Base-by-base conservation (phyloP, 2,888 invertebrate species). In the Caenorhabditis afra region DNA sequence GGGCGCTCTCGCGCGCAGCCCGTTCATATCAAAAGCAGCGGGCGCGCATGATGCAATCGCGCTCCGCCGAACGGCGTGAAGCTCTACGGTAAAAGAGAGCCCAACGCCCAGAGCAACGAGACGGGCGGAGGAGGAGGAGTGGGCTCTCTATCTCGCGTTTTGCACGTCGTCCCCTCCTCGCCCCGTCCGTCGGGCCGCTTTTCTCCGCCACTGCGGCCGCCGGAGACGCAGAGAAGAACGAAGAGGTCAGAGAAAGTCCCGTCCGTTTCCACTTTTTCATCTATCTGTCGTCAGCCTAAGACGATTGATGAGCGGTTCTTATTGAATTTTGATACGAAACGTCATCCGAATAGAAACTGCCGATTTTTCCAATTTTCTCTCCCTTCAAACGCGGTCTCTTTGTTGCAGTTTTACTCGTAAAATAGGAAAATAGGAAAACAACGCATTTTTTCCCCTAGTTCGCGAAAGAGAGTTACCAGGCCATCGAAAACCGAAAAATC, bases 241-340 rank as follows among this genome's bases (percentile, higher is more conserved):
- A 44, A 29, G 44, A 52, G 64, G 64, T 64, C 64, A 64, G 16
- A 29, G 39, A 53, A 64, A 64, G 64, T 44, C 53, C 64, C 64
- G 64, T 64, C 64, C 64, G 64, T 52, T 50, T 64, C 37, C 14
- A 8, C 47, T 62, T 62, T 14, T 23, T 44, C 23, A 10, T 52
- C 41, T 62, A 22, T 37, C 14, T 57, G 11, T 57, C 44, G 22
- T 8, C 57, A 12, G n/a, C 3, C n/a, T n/a, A 14, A 12, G 55
- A 23, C 16, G 22, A 23, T 23, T 29, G 29, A 29, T 41, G 12
- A 41, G 18, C 29, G 55, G 37, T 55, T 55, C 29, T 55, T 55
- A 29, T 18, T 41, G 35, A 39, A n/a, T 61, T 47, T 61, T 61
- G 29, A 35, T 47, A 45, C n/a, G 47, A 61, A 47, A 49, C 49